These are phyloP conservation scores for Pseudobourletiella spinata DNA, from an alignment of 1,140 invertebrate genomes.

Conservation along the genomic window DNA sequence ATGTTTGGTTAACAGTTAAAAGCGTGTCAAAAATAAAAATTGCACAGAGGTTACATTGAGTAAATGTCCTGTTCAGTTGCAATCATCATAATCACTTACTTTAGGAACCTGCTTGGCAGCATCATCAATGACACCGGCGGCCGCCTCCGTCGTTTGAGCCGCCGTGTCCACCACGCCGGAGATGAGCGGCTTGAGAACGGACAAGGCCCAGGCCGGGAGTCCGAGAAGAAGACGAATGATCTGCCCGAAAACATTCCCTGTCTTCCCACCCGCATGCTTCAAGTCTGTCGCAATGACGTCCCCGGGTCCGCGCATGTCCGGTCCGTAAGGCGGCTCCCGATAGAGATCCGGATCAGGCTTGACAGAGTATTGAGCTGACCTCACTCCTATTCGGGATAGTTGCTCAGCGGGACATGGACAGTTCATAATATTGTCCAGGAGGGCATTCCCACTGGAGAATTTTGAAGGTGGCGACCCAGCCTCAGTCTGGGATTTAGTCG, in stretches of 20 bases:
- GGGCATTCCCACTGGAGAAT: conserved; percentile 35
- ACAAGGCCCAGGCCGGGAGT: conserved; percentile 33
- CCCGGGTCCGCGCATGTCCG: conserved; percentile 34
- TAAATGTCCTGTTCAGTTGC: no score
- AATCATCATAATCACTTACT: conserved; percentile 29
- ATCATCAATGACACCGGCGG: conserved; percentile 35
- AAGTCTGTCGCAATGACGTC: conserved; percentile 36
- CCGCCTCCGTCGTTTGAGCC: conserved; percentile 36
- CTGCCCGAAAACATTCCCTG: conserved; percentile 37
- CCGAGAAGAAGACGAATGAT: conserved; percentile 34
- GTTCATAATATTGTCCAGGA: conserved; percentile 37
- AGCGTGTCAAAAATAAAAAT: no score
- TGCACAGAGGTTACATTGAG: no score
- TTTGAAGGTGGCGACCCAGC: conserved; percentile 22
- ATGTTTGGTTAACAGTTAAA: no score
- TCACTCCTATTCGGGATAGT: conserved; percentile 32
- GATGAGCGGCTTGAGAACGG: conserved; percentile 34
- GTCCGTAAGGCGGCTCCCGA: conserved; percentile 35
- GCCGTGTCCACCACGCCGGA: conserved; percentile 35
- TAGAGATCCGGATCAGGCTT: conserved; percentile 34
- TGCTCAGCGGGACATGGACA: conserved; percentile 36
- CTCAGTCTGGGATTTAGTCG: no score
- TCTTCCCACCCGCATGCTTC: conserved; percentile 35
- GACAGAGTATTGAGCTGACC: conserved; percentile 32
- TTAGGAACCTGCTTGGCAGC: conserved; percentile 35